These are phyloP conservation scores for Manduca sexta DNA, from an alignment of 1,140 invertebrate species.

Conservation along the genomic window DNA sequence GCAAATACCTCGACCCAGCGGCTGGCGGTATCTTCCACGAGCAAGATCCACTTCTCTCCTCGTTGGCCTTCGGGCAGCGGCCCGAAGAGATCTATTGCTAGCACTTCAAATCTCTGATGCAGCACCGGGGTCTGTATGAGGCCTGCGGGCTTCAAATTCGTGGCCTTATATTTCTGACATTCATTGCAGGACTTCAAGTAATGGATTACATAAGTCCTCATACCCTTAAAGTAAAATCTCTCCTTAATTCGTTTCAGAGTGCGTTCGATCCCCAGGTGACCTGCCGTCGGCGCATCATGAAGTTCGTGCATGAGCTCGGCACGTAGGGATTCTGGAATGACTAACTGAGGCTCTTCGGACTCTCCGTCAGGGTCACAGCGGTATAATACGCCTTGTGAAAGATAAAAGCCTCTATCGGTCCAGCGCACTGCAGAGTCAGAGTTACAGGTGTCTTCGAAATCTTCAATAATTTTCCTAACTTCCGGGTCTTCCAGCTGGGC, in stretches of 20 bases:
- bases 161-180: too few species aligned
- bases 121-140: too few species aligned
- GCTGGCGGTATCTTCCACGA: too few species aligned
- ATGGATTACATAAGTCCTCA: not conserved
- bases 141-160: too few species aligned
- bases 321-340: constrained; percentile 6
- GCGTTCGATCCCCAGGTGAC: constrained; percentile 33
- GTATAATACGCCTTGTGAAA: constrained; percentile 10
- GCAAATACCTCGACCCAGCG: too few species aligned
- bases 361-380: constrained; percentile 13
- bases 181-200: too few species aligned
- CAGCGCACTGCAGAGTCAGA: constrained; percentile 7
- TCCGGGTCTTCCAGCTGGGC: constrained; percentile 13
- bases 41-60: too few species aligned
- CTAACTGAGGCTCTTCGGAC: constrained; percentile 19
- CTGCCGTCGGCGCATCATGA: constrained; percentile 20
- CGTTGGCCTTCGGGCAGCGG: too few species aligned
- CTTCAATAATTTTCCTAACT: constrained; percentile 8
- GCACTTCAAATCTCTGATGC: too few species aligned
- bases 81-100: too few species aligned
- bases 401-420: constrained; percentile 10
- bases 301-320: constrained; percentile 8
- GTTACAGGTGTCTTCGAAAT: constrained; percentile 4
- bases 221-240: not conserved
- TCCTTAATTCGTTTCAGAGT: constrained; percentile 9